Percentiles rank a stretch among this genome's conserved stretches.
phyloP scores from a whole-genome alignment of 2,113 vertebrate species.

The Leuciscus idus region DNA sequence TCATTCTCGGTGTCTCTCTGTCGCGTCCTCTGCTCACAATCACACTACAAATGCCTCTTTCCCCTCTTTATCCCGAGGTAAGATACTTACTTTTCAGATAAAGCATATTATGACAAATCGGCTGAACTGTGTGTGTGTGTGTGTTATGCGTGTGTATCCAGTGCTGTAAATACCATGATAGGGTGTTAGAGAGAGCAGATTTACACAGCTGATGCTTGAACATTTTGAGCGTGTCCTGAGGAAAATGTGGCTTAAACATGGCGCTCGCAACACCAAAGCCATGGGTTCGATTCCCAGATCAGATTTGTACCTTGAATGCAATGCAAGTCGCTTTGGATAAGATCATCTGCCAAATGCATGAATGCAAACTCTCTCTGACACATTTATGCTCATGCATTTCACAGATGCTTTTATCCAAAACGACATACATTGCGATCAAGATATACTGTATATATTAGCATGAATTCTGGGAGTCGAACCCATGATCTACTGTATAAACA shows the following conservation, averaged over 20 bases:
- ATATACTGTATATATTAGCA: not conserved
- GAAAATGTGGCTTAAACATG: not conserved
- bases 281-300: not conserved
- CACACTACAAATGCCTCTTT: constrained; percentile 80
- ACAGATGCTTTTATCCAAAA: not conserved
- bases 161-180: constrained; percentile 54
- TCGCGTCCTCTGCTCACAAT: constrained; percentile 75
- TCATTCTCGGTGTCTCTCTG: constrained; percentile 59
- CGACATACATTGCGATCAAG: not conserved
- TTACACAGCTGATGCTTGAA: constrained; percentile 54
- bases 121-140: constrained; percentile 76
- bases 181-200: constrained; percentile 60
- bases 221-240: not conserved
- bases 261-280: not conserved
- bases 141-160: constrained; percentile 59
- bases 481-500: not conserved
- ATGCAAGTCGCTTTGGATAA: not conserved
- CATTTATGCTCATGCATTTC: not conserved
- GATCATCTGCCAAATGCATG: not conserved
- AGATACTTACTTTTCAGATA: constrained; percentile 83
- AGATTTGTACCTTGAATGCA: not conserved
- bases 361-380: not conserved
- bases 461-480: not conserved
- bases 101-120: constrained; percentile 85
- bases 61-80: constrained; percentile 83